Evolutionary conservation across 2,113 vertebrate species (phyloP), one percentile per base, ranked within the genome.

Genomic region (Eulacestoma nigropectus): DNA sequence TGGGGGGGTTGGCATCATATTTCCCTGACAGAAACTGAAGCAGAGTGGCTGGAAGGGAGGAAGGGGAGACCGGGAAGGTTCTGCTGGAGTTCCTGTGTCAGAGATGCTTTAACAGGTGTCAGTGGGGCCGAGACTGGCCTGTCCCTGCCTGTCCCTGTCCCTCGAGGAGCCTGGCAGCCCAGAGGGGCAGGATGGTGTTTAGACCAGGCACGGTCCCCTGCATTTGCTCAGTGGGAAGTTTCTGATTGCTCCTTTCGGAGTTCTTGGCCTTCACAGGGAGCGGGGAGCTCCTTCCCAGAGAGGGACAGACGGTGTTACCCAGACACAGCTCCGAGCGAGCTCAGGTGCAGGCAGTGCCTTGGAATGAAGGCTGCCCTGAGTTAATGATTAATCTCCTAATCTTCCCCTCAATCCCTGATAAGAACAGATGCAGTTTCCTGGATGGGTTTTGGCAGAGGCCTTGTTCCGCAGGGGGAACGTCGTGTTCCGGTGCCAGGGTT

Each of bases 221-320:
- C 4, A 8, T 65, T 44, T 85, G 50, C 77, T 56, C 46, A 13
- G 6, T 5, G 30, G 56, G 56, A 25, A 47, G 49, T 23, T 60
- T 13, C 35, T 60, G 10, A 3, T 63, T 47, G 35, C 55, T 49
- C 25, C 56, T 57, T 32, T 27, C 7, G 7, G 49, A 16, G 19
- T 13, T 33, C 8, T 22, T 32, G 56, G 52, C 29, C 2, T n/a
- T 30, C 37, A 0, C 39, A 22, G 67, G 69, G 35, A 8, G 46
- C 2, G 19, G 46, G 14, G 26, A 13, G 44, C 62, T 50, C 7
- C 27, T 39, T 67, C 20, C 6, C 6, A 2, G 4, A n/a, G 32
- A 11, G 33, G 52, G 42, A 13, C 2, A 0, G 49, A 5, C 2
- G 3, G 15, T 0, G 0, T 23, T 39, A 21, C 32, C 59, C 50